Percentiles rank a stretch among this genome's conserved stretches.
phyloP scores from a whole-genome alignment of 2,797 vertebrate species.

The Microcaecilia unicolor region DNA sequence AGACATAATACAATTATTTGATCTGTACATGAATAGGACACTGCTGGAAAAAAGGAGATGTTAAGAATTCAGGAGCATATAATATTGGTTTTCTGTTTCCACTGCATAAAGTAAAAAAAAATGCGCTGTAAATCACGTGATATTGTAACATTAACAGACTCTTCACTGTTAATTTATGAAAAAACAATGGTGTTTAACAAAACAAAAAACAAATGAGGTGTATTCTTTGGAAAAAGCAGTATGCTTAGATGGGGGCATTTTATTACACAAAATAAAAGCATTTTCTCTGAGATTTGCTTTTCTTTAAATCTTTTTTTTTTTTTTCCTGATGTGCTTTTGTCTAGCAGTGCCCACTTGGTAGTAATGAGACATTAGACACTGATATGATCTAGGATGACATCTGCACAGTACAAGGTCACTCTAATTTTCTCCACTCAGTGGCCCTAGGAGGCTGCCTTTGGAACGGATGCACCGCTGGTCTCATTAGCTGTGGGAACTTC shows the following conservation, averaged over 20 bases:
- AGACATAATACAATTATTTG: too few relatives aligned
- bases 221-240: conserved; percentile 5
- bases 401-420: neutral
- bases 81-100: neutral
- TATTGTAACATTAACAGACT: conserved; percentile 11
- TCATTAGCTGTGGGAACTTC: neutral
- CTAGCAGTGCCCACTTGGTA: neutral
- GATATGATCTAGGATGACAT: neutral
- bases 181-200: conserved; percentile 18
- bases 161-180: too few relatives aligned
- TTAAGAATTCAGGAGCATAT: neutral
- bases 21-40: too few relatives aligned
- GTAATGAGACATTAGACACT: neutral
- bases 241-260: neutral
- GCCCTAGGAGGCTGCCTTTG: neutral
- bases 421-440: neutral
- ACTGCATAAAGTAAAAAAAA: neutral
- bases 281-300: neutral
- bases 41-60: too few relatives aligned
- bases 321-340: neutral
- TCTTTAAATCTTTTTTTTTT: neutral
- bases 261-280: conserved; percentile 1
- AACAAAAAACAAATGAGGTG: neutral
- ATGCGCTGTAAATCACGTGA: neutral
- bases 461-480: neutral